Evolutionary conservation across 1,140 invertebrate species (phyloP), one percentile per base, ranked within the genome.

Genomic region (Drosophila melanica): DNA sequence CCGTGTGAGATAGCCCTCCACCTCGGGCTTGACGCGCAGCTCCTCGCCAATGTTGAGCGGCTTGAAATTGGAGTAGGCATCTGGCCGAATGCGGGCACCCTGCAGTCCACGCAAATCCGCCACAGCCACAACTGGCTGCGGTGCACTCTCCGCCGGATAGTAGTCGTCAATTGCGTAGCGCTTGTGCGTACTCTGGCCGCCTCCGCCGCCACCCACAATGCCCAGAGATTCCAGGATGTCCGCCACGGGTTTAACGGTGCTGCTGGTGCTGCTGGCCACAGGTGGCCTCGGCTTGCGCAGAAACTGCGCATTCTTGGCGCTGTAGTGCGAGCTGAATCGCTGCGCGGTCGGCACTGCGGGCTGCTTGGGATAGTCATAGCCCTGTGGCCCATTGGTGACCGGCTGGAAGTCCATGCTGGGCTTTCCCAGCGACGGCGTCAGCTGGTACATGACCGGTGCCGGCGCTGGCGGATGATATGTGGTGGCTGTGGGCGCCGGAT

Each of bases 311-410:
- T 90, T 77, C 67, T 92, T 90, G 3, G 91, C 90, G 58, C 53
- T 92, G 45, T 92, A 92, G 39, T 92, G 91, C n/a, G 91, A 92
- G 48, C 91, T 92, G 27, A 85, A 92, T 0, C 90, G 81, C 20
- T 64, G 80, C 4, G 50, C 48, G 7, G 39, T 39, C 9, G 14
- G 12, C 0, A 39, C 33, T 0, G 68, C 53, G 2, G 66, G 16
- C 48, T 55, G 47, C 30, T 74, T 35, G 50, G 33, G 27, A 58
- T 66, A 77, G 48, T 73, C 63, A 27, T 64, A 50, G n/a, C 57
- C n/a, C 39, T 42, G 62, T 3, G 58, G 50, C 39, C 60, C 37
- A n/a, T 65, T 60, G 11, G 78, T 85, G 0, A 91, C 47, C 0
- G 90, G 90, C 39, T 77, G 82, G 11, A 91, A 84, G 18, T 85